These are phyloP conservation scores for Alaudala cheleensis DNA, from an alignment of 2,113 vertebrate species.

Conservation along the genomic window DNA sequence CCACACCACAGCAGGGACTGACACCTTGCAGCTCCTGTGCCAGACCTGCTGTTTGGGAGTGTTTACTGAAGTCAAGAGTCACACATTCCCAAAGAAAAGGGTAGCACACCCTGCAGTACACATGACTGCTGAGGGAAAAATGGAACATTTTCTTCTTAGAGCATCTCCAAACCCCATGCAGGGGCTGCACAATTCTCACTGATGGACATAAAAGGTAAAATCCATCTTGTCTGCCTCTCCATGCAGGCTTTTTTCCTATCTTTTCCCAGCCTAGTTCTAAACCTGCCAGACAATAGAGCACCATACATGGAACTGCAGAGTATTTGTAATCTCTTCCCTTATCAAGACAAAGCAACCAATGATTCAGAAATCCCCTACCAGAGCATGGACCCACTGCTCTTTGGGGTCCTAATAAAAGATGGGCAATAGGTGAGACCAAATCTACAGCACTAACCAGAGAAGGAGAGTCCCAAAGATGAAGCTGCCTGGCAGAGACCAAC, in stretches of 20 bases:
- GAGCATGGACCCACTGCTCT: neutral
- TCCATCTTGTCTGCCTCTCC: neutral
- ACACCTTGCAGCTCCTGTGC: conserved; percentile 18
- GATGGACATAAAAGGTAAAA: neutral
- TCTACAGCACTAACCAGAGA: neutral
- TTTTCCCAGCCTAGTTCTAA: neutral
- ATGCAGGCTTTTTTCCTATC: neutral
- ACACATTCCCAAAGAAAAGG: neutral
- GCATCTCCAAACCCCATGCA: neutral
- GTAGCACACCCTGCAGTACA: neutral
- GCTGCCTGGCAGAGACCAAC: neutral
- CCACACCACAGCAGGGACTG: conserved; percentile 22
- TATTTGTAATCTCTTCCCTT: neutral
- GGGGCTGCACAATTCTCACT: neutral
- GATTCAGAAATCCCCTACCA: neutral
- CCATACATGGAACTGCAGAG: neutral
- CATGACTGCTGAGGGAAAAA: neutral
- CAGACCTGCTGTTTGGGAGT: neutral
- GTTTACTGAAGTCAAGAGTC: neutral
- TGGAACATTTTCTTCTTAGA: neutral
- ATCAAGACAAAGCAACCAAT: neutral
- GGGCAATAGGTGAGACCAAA: neutral
- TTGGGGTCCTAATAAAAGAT: neutral
- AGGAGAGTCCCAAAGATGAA: neutral
- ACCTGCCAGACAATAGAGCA: neutral